A percentile compares a stretch with the other conserved stretches of the same genome.
Conservation (phyloP, 2,888 invertebrate genomes). For the Rapana venosa region DNA sequence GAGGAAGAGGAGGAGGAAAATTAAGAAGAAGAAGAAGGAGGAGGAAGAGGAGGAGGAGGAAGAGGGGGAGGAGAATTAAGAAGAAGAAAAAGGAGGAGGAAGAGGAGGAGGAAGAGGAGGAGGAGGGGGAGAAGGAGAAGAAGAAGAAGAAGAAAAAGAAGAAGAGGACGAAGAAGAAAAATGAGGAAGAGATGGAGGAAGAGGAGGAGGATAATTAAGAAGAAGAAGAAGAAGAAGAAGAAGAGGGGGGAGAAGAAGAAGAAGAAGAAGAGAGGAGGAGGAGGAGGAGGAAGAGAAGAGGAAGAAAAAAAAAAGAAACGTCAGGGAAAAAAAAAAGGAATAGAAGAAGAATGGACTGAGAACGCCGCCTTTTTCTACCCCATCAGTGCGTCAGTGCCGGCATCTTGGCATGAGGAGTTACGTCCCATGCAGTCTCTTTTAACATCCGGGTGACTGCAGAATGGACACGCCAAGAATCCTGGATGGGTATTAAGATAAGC, state of each 20-base stretch:
- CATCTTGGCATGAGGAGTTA: constrained; percentile 15
- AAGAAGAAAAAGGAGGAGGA: background rate
- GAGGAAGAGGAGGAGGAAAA: background rate
- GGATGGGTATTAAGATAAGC: constrained; percentile 17
- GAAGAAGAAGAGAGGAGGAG: background rate
- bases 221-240: background rate
- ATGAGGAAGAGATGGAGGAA: background rate
- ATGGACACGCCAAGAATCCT: constrained; percentile 14
- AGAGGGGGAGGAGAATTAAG: background rate
- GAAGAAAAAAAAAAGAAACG: background rate
- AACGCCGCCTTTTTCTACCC: background rate
- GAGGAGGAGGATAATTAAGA: background rate
- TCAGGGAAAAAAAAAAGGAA: background rate
- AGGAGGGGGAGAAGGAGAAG: background rate
- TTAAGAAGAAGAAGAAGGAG: background rate
- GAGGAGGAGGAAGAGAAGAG: background rate
- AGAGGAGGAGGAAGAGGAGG: background rate
- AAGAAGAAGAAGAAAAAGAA: background rate
- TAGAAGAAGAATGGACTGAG: background rate
- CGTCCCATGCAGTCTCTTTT: constrained; percentile 1
- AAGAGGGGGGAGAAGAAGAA: background rate
- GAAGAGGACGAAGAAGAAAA: background rate
- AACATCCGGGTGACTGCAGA: background rate
- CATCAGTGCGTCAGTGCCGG: constrained; percentile 1
- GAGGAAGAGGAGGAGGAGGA: background rate